Base-by-base conservation (phyloP, 2,113 vertebrate species). In the Circaetus cinerascens region DNA sequence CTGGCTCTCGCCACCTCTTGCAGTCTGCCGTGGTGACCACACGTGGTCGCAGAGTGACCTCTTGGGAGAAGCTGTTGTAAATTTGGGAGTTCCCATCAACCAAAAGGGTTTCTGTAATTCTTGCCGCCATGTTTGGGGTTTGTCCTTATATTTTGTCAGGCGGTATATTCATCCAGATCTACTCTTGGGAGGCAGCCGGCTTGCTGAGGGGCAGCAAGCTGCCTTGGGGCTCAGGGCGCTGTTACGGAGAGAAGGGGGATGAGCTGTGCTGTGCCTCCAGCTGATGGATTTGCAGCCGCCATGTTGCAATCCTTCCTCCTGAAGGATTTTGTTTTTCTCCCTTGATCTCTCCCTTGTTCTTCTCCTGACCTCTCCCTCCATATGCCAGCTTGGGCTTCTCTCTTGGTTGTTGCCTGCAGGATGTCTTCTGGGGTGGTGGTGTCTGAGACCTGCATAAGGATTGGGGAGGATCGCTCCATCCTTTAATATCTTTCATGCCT, bases 391-490 rank as follows among this genome's bases (percentile, higher is more conserved):
- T 40, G 3, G 60, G 22, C 2, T 0, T 48, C 57, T 60, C 29
- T 22, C 11, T 60, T 50, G 60, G 27, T 19, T 56, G 22, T 29
- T 81, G 80, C 36, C 68, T 53, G 38, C 51, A 79, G 53, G 27
- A 5, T 71, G 17, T 26, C 46, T 41, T 43, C 46, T 36, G 32
- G 34, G 36, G 10, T 64, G 57, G 11, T 50, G 38, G 7, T 23
- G 15, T 16, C 30, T 11, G 8, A 32, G 62, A 26, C 38, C 43
- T 67, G 64, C 34, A 2, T 12, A 38, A 77, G 13, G 18, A 14
- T 0, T 25, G 11, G 25, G 66, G n/a, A 56, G 26, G 8, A 67
- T 75, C 2, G 0, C 66, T 68, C 66, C 45, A 9, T 41, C 30
- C 40, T 59, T 41, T 22, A 20, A 23, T 23, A 40, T 8, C 50